Conservation (phyloP, 2,113 vertebrate species). For the Dinomys branickii region DNA sequence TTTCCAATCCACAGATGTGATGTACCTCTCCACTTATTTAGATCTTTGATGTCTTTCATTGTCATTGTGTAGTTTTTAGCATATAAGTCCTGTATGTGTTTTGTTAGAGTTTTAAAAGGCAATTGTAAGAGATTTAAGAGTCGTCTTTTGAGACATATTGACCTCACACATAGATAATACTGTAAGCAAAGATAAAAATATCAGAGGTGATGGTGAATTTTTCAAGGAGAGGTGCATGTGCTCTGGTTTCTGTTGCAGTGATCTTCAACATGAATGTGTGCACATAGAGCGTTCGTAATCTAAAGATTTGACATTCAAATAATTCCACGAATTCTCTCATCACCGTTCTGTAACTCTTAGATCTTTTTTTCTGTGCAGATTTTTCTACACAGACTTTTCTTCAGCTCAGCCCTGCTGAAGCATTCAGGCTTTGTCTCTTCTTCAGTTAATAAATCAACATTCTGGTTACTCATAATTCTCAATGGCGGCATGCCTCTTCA, state of each 20-base stretch:
- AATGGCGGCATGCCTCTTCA: background rate
- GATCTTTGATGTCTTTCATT: background rate
- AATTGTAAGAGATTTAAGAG: background rate
- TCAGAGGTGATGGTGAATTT: background rate
- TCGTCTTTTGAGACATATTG: background rate
- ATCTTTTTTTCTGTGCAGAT: background rate
- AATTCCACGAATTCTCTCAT: background rate
- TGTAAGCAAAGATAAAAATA: background rate
- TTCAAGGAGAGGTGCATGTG: background rate
- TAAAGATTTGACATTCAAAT: background rate
- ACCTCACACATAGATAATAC: background rate
- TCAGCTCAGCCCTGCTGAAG: background rate
- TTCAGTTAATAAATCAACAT: background rate
- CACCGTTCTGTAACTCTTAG: background rate
- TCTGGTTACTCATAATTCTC: background rate
- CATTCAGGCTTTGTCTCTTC: background rate
- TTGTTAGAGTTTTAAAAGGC: background rate
- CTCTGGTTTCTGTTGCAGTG: background rate
- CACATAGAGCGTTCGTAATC: background rate
- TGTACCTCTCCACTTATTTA: background rate
- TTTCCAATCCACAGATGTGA: background rate
- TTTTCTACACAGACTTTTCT: background rate
- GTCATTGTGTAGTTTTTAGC: background rate
- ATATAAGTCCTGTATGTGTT: background rate
- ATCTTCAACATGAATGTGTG: background rate